phyloP scores from a whole-genome alignment of 2,797 vertebrate genomes.

The Eutrigla gurnardus region DNA sequence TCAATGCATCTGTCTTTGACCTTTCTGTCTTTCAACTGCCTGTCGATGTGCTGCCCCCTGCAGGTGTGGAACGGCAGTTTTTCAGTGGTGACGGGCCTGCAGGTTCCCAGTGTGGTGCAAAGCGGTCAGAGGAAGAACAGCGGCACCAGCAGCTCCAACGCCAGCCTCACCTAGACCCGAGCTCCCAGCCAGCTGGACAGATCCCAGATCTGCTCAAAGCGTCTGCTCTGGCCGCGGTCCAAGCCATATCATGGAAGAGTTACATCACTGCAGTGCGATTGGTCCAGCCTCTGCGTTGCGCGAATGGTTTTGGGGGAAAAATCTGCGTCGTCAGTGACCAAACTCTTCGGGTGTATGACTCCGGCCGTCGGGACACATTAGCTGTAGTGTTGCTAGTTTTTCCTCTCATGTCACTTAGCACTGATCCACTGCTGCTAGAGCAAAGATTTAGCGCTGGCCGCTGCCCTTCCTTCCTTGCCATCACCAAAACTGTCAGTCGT shows the following conservation, averaged over 20 bases:
- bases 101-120: conserved; percentile 91
- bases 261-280: conserved; percentile 45
- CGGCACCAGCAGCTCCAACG: conserved; percentile 93
- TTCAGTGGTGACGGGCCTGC: conserved; percentile 91
- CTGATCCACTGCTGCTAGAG: conserved; percentile 68
- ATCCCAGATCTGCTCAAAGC: conserved; percentile 37
- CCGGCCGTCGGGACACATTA: conserved; percentile 49
- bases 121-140: conserved; percentile 94
- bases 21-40: not conserved
- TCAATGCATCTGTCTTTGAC: not conserved
- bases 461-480: conserved; percentile 57
- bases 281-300: conserved; percentile 37
- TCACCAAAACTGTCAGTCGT: conserved; percentile 54
- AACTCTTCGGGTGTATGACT: conserved; percentile 49
- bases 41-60: conserved; percentile 22
- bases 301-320: conserved; percentile 11
- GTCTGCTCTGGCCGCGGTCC: conserved; percentile 33
- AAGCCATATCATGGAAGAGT: conserved; percentile 58
- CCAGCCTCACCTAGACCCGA: conserved; percentile 89
- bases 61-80: conserved; percentile 98
- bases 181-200: conserved; percentile 7
- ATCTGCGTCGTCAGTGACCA: conserved; percentile 40
- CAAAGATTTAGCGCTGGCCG: conserved; percentile 76
- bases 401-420: conserved; percentile 46
- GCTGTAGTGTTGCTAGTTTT: conserved; percentile 52